Base-by-base conservation (phyloP, 2,888 invertebrate genomes). In the Phymatocera aterrima region DNA sequence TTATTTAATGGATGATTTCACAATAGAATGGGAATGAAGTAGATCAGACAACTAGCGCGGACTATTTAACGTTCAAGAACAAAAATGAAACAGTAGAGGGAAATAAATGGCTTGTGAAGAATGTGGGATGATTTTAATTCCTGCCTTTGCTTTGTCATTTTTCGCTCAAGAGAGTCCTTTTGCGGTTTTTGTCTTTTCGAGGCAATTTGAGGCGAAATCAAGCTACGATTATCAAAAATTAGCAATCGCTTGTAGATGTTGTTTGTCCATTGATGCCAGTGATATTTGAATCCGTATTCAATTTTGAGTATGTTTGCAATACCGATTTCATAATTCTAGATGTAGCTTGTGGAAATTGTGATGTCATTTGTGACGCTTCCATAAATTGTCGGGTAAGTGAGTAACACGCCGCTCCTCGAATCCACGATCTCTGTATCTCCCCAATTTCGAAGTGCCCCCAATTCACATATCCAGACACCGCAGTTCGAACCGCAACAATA, bases 401-500 rank as follows among this genome's bases (percentile, higher is more conserved):
- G 57, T 28, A 28, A 57, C 28, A 28, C 57, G 28, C 28, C 28
- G 24, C 57, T 15, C 57, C 57, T 28, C 57, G 12, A 28, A 57
- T 24, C 28, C 28, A 28, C 57, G 57, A 57, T 57, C 15, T 10
- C 18, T 10, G 46, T 12, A 46, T 68, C 43, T 43, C 43, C 46
- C 68, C 68, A 28, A 40, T 43, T 24, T 40, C 68, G 10, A 43
- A 68, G 28, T 24, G 68, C 43, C 43, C 68, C 15, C 46, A 28
- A 43, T 43, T 68, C 68, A 68, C 72, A 51, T 72, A 51, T 72
- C 72, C 72, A 72, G 72, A 48, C 34, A 72, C 51, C 48, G 48
- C 28, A 34, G 51, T 51, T 6, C 78, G 80, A 28, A 77, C 82
- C 79, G n/a, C n/a, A 82, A 84, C 83, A 84, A 84, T 83, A 83